Conservation (phyloP, 1,140 invertebrate species). For the Trinorchestia longiramus region DNA sequence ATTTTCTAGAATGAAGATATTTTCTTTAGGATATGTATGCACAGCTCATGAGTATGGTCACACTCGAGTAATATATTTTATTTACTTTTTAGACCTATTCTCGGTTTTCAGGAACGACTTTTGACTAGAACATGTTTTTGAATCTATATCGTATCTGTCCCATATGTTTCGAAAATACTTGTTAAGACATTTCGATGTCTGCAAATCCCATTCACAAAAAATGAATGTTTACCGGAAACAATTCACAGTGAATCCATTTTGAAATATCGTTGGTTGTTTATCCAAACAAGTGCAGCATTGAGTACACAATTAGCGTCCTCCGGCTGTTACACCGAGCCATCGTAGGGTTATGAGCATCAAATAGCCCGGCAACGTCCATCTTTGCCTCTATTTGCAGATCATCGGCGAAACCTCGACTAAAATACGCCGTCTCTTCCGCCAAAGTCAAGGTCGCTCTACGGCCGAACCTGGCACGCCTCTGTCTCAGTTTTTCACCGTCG, state of each 20-base stretch:
- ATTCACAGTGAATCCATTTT: neutral
- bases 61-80: too few relatives aligned
- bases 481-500: neutral
- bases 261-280: neutral
- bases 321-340: neutral
- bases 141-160: neutral
- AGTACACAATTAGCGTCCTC: neutral
- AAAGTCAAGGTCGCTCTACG: conserved; percentile 2
- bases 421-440: conserved; percentile 55
- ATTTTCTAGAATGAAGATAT: too few relatives aligned
- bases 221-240: neutral
- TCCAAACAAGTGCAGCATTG: neutral
- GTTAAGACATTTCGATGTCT: neutral
- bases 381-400: neutral
- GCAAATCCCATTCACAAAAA: neutral
- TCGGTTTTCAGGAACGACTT: too few relatives aligned
- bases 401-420: neutral
- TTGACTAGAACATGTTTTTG: too few relatives aligned
- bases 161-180: neutral
- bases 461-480: neutral
- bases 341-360: neutral
- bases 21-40: too few relatives aligned
- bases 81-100: too few relatives aligned
- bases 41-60: too few relatives aligned
- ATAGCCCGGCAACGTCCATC: neutral